Evolutionary conservation across 2,797 vertebrate genomes (phyloP).

Genomic region (Xiphorhynchus erythropygius): DNA sequence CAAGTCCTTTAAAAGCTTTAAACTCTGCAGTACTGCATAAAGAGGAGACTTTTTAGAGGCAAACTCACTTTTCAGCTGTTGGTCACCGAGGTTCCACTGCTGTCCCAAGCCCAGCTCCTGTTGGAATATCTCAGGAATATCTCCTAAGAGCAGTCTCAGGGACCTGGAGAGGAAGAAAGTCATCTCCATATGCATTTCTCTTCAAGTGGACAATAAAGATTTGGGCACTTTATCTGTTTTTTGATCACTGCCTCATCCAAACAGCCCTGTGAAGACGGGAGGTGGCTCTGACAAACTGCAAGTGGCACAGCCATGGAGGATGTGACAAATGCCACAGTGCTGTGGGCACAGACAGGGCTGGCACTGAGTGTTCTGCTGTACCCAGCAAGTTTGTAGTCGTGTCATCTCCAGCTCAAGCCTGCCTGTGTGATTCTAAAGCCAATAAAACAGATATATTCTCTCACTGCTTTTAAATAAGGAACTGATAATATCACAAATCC

Average conservation of each 20-base stretch:
- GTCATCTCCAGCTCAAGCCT: not conserved
- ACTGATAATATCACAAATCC: not conserved
- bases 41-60: not conserved
- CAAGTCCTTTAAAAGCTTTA: not conserved
- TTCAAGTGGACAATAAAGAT: not conserved
- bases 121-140: not conserved
- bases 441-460: not conserved
- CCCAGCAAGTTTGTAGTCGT: not conserved
- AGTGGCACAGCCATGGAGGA: not conserved
- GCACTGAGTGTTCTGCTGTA: not conserved
- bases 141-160: not conserved
- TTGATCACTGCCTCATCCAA: not conserved
- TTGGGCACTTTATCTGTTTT: not conserved
- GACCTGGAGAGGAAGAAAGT: not conserved
- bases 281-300: not conserved
- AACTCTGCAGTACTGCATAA: not conserved
- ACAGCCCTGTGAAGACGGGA: not conserved
- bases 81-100: not conserved
- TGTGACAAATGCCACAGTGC: not conserved
- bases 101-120: not conserved
- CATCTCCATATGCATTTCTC: accelerated
- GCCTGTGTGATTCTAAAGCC: not conserved
- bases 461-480: not conserved
- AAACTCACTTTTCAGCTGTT: not conserved
- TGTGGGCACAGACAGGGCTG: not conserved